Evolutionary conservation across 1,140 invertebrate genomes (phyloP).

Genomic region (Papilio machaon): DNA sequence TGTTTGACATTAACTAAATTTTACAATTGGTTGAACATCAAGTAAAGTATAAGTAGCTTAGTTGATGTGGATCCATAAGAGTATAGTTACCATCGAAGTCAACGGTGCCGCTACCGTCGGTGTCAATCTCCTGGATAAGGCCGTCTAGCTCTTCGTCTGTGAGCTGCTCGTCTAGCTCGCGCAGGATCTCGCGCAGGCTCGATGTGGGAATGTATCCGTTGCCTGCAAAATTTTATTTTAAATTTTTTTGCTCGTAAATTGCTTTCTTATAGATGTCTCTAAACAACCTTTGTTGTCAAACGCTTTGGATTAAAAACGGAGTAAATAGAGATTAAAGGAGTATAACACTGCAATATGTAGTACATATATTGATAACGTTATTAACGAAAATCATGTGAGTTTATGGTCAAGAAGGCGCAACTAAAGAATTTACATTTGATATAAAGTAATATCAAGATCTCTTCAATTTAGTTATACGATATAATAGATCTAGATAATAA

Average conservation of each 20-base stretch:
- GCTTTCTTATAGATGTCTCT: not conserved
- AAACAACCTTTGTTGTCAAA: not conserved
- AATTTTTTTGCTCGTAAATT: conserved; percentile 5
- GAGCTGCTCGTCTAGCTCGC: conserved; percentile 95
- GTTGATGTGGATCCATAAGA: not conserved
- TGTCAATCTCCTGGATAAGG: conserved; percentile 98
- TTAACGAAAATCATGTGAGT: not conserved
- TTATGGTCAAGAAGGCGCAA: not conserved
- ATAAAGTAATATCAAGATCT: not conserved
- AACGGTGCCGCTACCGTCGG: conserved; percentile 91
- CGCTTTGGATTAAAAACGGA: not conserved
- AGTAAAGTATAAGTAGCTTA: not conserved
- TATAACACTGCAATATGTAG: no score
- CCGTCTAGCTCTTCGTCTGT: conserved; percentile 96
- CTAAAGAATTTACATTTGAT: not conserved
- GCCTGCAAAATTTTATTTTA: conserved; percentile 80
- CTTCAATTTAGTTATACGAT: not conserved
- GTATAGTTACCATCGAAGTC: conserved; percentile 84
- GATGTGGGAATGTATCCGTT: conserved; percentile 98
- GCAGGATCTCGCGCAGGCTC: conserved; percentile 94
- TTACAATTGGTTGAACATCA: no score
- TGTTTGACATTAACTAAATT: no score
- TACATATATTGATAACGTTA: not conserved
- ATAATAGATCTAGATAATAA: not conserved
- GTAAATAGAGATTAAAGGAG: not conserved